Conservation (phyloP, 2,888 invertebrate genomes). For the Dolomedes plantarius region DNA sequence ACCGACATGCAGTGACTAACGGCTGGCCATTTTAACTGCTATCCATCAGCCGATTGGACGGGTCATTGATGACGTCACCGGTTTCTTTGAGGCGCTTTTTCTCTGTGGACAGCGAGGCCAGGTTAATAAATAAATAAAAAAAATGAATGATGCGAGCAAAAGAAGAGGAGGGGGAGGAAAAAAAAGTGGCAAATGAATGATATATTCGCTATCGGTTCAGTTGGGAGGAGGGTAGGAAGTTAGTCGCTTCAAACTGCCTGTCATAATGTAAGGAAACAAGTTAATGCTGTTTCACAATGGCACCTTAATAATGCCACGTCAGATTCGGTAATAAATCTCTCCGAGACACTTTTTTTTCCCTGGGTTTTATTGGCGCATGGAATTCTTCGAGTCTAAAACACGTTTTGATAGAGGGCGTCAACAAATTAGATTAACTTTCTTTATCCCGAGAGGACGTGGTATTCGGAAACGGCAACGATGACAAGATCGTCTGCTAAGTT, state of each 20-base stretch:
- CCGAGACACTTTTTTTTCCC: conserved; percentile 31
- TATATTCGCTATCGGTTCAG: conserved; percentile 27
- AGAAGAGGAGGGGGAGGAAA: neutral
- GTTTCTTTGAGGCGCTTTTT: neutral
- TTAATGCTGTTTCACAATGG: conserved; percentile 67
- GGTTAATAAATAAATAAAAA: conserved; percentile 46
- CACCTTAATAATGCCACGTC: conserved; percentile 64
- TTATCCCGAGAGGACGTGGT: neutral
- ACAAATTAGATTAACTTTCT: conserved; percentile 63
- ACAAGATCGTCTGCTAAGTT: conserved; percentile 19
- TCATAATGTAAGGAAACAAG: conserved; percentile 68
- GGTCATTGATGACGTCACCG: conserved; percentile 34
- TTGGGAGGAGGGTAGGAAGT: conserved; percentile 18
- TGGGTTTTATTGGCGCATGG: conserved; percentile 38
- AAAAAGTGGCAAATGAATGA: conserved; percentile 36
- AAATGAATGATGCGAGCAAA: too few relatives aligned
- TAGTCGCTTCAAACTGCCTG: conserved; percentile 46
- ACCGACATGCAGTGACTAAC: conserved; percentile 59
- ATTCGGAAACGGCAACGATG: conserved; percentile 52
- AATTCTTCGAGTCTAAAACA: conserved; percentile 68
- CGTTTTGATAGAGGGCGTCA: conserved; percentile 71
- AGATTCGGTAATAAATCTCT: conserved; percentile 61
- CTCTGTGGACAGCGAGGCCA: conserved; percentile 30
- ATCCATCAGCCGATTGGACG: conserved; percentile 32
- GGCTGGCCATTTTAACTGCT: conserved; percentile 42